Conservation (phyloP, 2,113 vertebrate species). For the Notechis scutatus region DNA sequence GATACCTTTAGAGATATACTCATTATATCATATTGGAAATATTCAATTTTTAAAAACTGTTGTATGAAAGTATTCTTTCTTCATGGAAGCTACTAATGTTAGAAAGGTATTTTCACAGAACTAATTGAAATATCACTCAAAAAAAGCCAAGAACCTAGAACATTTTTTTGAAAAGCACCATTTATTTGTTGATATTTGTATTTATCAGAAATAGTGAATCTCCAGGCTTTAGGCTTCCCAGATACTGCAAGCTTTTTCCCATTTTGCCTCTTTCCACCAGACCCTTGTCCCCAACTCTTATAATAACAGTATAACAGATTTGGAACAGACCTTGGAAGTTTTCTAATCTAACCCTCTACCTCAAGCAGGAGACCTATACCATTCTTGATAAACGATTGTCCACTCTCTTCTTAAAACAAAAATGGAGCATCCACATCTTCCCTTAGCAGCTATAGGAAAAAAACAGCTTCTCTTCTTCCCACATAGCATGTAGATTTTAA, state of each 20-base stretch:
- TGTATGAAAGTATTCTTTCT: not conserved
- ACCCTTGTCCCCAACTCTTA: not conserved
- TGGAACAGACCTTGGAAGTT: no score
- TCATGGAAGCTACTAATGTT: not conserved
- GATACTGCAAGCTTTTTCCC: not conserved
- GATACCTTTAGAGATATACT: not conserved
- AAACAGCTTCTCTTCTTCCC: not conserved
- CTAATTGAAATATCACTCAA: not conserved
- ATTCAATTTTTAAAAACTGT: not conserved
- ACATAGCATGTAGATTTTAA: not conserved
- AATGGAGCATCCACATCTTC: not conserved
- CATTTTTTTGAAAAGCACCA: not conserved
- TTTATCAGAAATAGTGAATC: not conserved
- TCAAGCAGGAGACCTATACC: no score
- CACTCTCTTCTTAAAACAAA: not conserved
- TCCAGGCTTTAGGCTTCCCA: not conserved
- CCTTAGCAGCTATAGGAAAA: not conserved
- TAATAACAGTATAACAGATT: not conserved
- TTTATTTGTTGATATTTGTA: not conserved
- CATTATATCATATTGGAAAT: not conserved
- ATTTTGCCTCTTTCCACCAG: not conserved
- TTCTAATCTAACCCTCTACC: no score
- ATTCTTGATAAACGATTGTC: no score
- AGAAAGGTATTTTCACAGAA: not conserved
- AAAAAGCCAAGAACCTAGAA: not conserved